Percentiles rank a stretch among this genome's conserved stretches.
Conservation (phyloP, 2,113 vertebrate genomes). For the Thunnus maccoyii region DNA sequence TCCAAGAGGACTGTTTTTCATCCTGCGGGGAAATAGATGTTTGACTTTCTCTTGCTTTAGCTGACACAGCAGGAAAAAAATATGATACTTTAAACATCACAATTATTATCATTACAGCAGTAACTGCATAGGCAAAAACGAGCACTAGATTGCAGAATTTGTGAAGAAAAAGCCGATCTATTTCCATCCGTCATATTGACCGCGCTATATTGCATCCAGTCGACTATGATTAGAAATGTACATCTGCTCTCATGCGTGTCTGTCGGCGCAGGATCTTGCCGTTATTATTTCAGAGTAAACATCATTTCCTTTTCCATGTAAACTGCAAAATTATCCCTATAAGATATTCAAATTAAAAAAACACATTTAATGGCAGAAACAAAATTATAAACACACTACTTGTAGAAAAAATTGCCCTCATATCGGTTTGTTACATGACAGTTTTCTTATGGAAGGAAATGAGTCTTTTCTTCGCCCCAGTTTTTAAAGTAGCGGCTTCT, state of each 20-base stretch:
- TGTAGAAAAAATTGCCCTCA: too few species aligned
- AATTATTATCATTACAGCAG: slow-evolving; percentile 14
- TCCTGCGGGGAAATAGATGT: slow-evolving; percentile 16
- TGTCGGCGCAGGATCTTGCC: background rate
- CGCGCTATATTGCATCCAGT: background rate
- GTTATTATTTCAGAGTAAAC: slow-evolving; percentile 22
- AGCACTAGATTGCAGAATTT: slow-evolving; percentile 16
- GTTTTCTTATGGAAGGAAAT: background rate
- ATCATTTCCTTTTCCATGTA: background rate
- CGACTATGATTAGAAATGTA: slow-evolving; percentile 1
- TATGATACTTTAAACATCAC: background rate
- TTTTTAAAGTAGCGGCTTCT: background rate
- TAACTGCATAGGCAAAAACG: background rate
- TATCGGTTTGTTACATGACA: too few species aligned
- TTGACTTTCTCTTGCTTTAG: slow-evolving; percentile 19
- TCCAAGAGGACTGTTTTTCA: slow-evolving; percentile 27
- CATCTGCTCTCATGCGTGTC: background rate
- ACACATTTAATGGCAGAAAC: background rate
- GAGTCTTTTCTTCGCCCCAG: background rate
- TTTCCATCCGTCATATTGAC: slow-evolving; percentile 11
- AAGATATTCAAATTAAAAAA: background rate
- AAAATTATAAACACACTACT: background rate
- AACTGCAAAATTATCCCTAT: background rate
- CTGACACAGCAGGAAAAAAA: slow-evolving; percentile 17
- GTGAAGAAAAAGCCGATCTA: slow-evolving; percentile 1